Evolutionary conservation across 53 echinoderm and acorn worm genomes (phyloP), one percentile per base, ranked within the genome.

Genomic region (Astropecten irregularis): DNA sequence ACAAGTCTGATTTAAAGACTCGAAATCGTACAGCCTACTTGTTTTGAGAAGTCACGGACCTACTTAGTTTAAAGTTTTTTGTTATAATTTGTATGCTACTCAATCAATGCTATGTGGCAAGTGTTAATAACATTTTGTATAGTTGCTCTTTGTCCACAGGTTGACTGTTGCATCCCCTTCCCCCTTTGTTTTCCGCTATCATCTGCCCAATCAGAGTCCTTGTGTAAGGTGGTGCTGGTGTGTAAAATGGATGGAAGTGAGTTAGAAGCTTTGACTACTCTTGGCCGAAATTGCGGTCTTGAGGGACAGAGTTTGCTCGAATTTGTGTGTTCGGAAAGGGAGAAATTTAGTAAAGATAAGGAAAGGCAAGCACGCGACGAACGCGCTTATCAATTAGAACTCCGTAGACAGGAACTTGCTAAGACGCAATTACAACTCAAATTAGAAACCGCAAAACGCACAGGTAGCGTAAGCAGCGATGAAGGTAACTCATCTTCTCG

Each of bases 281-380:
- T 71, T 29, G 71, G 71, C 30, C 25, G 49, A 51, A 37, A 71
- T 5, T 71, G 58, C 39, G 77, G 77, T 14, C 40, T 62, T 30
- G 40, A 61, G 8, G 74, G 74, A n/a, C 34, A 34, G 25, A 61
- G 54, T 20, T 28, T 65, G 35, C 22, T 77, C 13, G 77, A 77
- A 26, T 77, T 59, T 60, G 47, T 59, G 31, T 53, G 39, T 39
- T 27, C 35, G 13, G 77, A 77, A 35, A 77, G 40, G 61, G 77
- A 58, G 6, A 46, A 57, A 56, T 21, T 60, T 9, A 56, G 37
- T 34, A 59, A 60, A 22, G 25, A 60, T 40, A 77, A 30, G 14
- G 59, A 60, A 40, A 13, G 31, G 18, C 32, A 6, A 5, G 56
- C 28, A 49, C 51, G 40, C 20, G 40, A 70, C 31, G 37, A 52